Evolutionary conservation across 64 coral and sea anemone genomes (phyloP).

Genomic region (Montipora cactus): DNA sequence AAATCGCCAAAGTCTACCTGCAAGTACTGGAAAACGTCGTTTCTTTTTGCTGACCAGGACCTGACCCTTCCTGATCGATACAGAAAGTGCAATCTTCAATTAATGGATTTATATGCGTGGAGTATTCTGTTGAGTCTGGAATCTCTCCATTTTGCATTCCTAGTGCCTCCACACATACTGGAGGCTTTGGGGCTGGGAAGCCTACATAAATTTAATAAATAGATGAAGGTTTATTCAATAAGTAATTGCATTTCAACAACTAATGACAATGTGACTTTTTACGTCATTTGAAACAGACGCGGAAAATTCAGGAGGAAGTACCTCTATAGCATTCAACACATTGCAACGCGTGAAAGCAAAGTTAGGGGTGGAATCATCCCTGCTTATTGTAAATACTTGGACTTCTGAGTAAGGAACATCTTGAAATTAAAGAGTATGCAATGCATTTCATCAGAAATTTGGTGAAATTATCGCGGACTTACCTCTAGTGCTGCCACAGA

Average conservation of each 20-base stretch:
- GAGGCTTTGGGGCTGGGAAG: not conserved
- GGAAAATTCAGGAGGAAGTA: too few species aligned
- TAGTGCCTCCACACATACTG: not conserved
- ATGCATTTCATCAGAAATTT: too few species aligned
- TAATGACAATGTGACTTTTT: too few species aligned
- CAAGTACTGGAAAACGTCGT: constrained; percentile 25
- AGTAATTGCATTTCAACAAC: too few species aligned
- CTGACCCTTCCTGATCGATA: not conserved
- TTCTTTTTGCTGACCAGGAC: not conserved
- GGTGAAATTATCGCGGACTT: not conserved
- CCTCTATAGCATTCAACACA: too few species aligned
- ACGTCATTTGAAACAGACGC: too few species aligned
- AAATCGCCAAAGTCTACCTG: constrained; percentile 20
- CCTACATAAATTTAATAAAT: not conserved
- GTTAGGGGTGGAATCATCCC: too few species aligned
- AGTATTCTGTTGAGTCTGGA: constrained; percentile 11
- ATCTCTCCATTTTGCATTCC: constrained; percentile 35
- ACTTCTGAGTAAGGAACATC: too few species aligned
- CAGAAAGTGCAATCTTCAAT: constrained; percentile 37
- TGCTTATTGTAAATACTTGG: too few species aligned
- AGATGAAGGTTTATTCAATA: too few species aligned
- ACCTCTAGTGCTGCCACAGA: constrained; percentile 3
- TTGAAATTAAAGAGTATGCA: too few species aligned
- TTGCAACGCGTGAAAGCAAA: too few species aligned
- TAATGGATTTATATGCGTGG: not conserved